Conservation (phyloP, 2,113 vertebrate genomes). For the Spea bombifrons region DNA sequence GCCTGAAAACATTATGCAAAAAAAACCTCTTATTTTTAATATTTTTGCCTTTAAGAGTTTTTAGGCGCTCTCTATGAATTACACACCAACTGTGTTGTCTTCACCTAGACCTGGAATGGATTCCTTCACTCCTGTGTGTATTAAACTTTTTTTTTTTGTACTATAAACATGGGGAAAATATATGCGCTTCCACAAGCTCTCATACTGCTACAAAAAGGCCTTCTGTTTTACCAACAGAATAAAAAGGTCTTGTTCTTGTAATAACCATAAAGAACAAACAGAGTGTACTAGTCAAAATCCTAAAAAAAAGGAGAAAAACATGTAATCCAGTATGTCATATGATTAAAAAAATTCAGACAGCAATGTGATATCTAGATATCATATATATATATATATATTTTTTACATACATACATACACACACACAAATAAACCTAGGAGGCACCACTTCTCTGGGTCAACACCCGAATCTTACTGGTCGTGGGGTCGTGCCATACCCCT, state of each 20-base stretch:
- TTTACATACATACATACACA: too few relatives aligned
- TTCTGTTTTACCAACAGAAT: background rate
- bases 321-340: background rate
- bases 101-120: background rate
- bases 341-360: background rate
- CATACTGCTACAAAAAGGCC: background rate
- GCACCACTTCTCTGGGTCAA: too few relatives aligned
- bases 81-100: background rate
- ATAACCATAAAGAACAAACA: background rate
- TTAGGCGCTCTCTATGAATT: background rate
- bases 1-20: too few relatives aligned
- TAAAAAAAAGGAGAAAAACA: background rate
- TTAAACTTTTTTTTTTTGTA: background rate
- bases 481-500: too few relatives aligned
- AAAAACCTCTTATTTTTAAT: too few relatives aligned
- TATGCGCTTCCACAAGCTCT: background rate
- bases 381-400: background rate
- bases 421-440: too few relatives aligned
- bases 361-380: too few relatives aligned
- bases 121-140: background rate
- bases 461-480: too few relatives aligned
- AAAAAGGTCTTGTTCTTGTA: background rate
- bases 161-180: slow-evolving; percentile 3
- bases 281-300: background rate
- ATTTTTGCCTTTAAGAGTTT: background rate